A percentile compares a stretch with the other conserved stretches of the same genome.
These are phyloP conservation scores for Dryobates pubescens DNA, from an alignment of 2,797 vertebrate genomes.

Conservation along the genomic window DNA sequence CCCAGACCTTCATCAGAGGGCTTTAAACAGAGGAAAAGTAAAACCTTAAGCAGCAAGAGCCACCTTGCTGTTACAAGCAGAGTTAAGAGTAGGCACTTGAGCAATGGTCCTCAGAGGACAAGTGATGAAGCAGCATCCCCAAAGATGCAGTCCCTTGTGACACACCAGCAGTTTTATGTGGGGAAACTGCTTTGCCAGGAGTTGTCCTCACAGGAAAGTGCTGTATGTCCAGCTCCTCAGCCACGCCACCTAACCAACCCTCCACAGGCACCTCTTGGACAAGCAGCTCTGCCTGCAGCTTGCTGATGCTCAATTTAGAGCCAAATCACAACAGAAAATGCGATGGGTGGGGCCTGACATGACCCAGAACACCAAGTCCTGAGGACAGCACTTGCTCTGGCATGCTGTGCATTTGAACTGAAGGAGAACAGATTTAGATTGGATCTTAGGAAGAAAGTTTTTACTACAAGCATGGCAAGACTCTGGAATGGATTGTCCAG, in stretches of 20 bases:
- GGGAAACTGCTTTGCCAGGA: not conserved
- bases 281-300: not conserved
- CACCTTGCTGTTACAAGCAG: not conserved
- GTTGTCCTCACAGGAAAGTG: not conserved
- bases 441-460: too few relatives aligned
- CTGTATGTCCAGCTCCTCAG: not conserved
- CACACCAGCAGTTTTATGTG: not conserved
- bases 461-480: too few relatives aligned
- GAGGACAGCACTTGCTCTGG: not conserved
- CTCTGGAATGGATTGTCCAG: too few relatives aligned
- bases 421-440: too few relatives aligned
- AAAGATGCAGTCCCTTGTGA: not conserved
- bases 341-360: accelerated
- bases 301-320: not conserved
- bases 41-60: not conserved
- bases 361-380: not conserved
- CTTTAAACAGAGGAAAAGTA: not conserved
- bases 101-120: not conserved
- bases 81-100: not conserved
- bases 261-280: not conserved
- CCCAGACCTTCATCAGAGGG: not conserved
- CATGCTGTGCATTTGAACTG: not conserved
- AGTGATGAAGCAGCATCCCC: not conserved
- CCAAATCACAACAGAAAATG: not conserved
- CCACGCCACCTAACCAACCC: accelerated